Evolutionary conservation across 2,888 invertebrate genomes (phyloP), one percentile per base, ranked within the genome.

Genomic region (Pheosia tremula): DNA sequence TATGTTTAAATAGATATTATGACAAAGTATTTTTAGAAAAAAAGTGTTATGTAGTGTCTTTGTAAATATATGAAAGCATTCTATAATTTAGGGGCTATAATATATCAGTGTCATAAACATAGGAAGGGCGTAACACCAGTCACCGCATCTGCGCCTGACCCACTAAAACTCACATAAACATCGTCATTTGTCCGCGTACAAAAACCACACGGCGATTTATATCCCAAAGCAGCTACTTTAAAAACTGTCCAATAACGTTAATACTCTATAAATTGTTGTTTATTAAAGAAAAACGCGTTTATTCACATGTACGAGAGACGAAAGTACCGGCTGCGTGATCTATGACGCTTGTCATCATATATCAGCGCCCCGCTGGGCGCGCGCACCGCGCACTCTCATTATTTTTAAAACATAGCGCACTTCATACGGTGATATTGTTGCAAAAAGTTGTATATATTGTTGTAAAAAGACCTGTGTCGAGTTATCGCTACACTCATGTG

Each of bases 341-440:
- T 85, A 86, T 83, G 85, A 71, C 67, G 68, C 67, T 66, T 79
- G 85, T 85, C 85, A 75, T 76, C 75, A 79, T 82, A 81, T 79
- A 79, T 84, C 82, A 80, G 75, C 64, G 67, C 68, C 85, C 84
- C 79, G 84, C 83, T 75, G 84, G 72, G 84, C 77, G 55, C 66
- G 73, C 78, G 77, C 81, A 78, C 75, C 72, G 75, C 69, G 68
- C 62, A 72, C 77, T 74, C 78, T 80, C 84, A 80, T 83, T 88
- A 87, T 86, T 88, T 86, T 84, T 84, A 86, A 86, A 87, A 86
- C 85, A 86, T 82, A 81, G 79, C 83, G 72, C 80, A 78, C 81
- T 84, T 81, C 79, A 79, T 85, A 81, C 74, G 80, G 83, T 77
- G 77, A 83, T 86, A 84, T 84, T 82, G 80, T 77, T 72, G 84